Conservation (phyloP, 64 coral and sea anemone genomes). For the Pachyseris speciosa region DNA sequence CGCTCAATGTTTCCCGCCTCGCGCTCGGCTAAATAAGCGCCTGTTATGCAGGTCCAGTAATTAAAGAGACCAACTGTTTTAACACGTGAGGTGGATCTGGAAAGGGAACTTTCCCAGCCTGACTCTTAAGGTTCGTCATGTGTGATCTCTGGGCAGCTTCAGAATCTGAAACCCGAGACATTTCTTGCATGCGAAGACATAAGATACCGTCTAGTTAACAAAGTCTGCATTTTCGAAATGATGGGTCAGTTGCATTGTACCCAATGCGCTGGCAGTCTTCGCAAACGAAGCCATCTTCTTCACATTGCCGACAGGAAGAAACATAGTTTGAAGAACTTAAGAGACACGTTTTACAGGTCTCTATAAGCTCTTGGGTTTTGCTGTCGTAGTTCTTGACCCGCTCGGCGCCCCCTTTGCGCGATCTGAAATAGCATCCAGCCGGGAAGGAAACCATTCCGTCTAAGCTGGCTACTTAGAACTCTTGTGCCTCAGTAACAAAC, state of each 20-base stretch:
- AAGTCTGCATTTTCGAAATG: conserved; percentile 23
- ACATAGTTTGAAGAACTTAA: background rate
- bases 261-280: background rate
- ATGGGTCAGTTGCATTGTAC: background rate
- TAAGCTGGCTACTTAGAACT: conserved; percentile 34
- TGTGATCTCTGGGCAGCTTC: conserved; percentile 61
- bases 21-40: too few species aligned
- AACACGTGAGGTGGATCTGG: conserved; percentile 49
- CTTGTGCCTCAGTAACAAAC: conserved; percentile 48
- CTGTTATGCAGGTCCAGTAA: too few species aligned
- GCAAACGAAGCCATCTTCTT: conserved; percentile 25
- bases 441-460: conserved; percentile 58
- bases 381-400: conserved; percentile 18
- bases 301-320: background rate
- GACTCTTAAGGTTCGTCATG: background rate
- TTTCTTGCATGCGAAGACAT: conserved; percentile 34
- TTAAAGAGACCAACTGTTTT: conserved; percentile 51
- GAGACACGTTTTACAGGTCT: conserved; percentile 29
- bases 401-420: conserved; percentile 31
- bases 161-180: conserved; percentile 51
- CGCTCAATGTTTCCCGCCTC: too few species aligned
- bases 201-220: conserved; percentile 13
- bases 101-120: conserved; percentile 11
- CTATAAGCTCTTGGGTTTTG: background rate
- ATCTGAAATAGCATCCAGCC: conserved; percentile 46